Evolutionary conservation across 1,140 invertebrate genomes (phyloP), one percentile per base, ranked within the genome.

Genomic region (Apocrypta bakeri): DNA sequence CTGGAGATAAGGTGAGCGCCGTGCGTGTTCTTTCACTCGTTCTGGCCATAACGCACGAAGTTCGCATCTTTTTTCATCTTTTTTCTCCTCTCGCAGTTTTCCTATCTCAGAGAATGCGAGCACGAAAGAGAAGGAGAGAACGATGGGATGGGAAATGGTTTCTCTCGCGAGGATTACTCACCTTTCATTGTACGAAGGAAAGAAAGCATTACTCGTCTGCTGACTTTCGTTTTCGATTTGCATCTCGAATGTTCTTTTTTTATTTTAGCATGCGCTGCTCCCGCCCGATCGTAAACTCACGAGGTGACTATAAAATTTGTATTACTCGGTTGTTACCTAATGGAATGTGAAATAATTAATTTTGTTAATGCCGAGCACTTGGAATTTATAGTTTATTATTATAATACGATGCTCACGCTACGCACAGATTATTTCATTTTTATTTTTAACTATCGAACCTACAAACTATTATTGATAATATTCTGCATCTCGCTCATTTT

Each of bases 151-250:
- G 8, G 14, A 33, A n/a, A 31, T 37, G 7, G n/a, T n/a, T 25
- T 68, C 48, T 64, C 81, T 83, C 63, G 21, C 42, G 61, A 84
- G 77, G 79, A 83, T 76, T 85, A 87, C 84, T 66, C 42, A 33
- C 8, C 24, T 71, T 69, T 71, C 29, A 56, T 24, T 63, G 24
- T 9, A 3, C 27, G 66, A 48, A 56, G 66, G 63, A 29, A 40
- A 68, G 61, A 68, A 29, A 24, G 37, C 61, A 66, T 63, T 37
- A 64, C 29, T 31, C 9, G 56, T 64, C 3, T 56, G 66, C 11
- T 71, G 66, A 71, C 77, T 79, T 79, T 69, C 66, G 1, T 79
- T 79, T 71, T 71, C 12, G 17, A 79, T 79, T 71, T 79, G 77
- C 40, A 79, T 71, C 27, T 31, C 24, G 66, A 68, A 21, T 12